Conservation (phyloP, 2,113 vertebrate species). For the Rissa tridactyla region DNA sequence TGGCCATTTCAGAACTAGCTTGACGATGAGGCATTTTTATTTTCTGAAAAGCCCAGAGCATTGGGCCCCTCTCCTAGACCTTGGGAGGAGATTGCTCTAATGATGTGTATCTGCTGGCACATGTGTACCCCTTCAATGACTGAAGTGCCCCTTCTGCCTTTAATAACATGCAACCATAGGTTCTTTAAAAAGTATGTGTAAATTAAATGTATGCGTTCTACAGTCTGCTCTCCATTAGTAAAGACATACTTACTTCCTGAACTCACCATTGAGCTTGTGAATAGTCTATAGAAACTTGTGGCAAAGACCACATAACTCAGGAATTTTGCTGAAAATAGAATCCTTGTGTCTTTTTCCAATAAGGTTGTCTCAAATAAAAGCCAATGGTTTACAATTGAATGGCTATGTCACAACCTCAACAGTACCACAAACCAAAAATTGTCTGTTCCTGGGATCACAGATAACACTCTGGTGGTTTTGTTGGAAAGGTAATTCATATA, state of each 20-base stretch:
- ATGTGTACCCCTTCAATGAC: background rate
- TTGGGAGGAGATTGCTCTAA: too few relatives aligned
- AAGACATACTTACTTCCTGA: background rate
- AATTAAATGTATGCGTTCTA: background rate
- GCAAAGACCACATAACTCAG: background rate
- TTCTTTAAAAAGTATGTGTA: background rate
- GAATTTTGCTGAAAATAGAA: background rate
- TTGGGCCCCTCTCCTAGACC: too few relatives aligned
- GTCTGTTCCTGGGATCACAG: background rate
- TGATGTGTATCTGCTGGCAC: too few relatives aligned
- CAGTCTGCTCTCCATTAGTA: background rate
- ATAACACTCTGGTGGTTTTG: background rate
- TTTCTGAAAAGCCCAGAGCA: too few relatives aligned
- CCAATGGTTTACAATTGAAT: background rate
- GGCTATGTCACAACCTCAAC: background rate
- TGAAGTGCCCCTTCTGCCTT: background rate
- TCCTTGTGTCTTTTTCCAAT: background rate
- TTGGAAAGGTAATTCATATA: background rate
- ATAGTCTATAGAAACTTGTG: background rate
- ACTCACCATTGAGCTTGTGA: too few relatives aligned
- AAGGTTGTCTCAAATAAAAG: background rate
- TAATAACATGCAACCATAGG: background rate
- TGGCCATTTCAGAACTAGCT: too few relatives aligned
- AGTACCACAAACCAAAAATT: background rate
- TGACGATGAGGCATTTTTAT: background rate